These are phyloP conservation scores for Eupithecia inturbata DNA, from an alignment of 2,888 invertebrate species.

Conservation along the genomic window DNA sequence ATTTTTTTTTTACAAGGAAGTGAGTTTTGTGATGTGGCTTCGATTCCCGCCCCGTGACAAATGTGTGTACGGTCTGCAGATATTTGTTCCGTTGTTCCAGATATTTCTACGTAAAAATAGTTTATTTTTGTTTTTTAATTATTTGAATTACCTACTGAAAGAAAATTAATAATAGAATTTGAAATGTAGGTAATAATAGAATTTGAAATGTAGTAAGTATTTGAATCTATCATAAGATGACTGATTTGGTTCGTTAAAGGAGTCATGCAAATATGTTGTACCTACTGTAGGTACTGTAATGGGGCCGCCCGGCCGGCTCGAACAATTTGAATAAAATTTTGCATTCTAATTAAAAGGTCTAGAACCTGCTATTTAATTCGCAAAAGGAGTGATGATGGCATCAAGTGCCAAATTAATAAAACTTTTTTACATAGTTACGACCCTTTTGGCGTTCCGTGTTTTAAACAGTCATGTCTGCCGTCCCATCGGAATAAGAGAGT, in stretches of 20 bases:
- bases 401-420: slow-evolving; percentile 30
- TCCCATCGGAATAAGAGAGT: too few species aligned
- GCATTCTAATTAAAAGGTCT: slow-evolving; percentile 40
- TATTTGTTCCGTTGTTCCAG: too few species aligned
- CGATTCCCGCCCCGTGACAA: too few species aligned
- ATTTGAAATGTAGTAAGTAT: too few species aligned
- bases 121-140: too few species aligned
- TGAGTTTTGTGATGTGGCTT: too few species aligned
- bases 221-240: not conserved
- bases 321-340: slow-evolving; percentile 43
- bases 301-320: slow-evolving; percentile 40
- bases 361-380: slow-evolving; percentile 26
- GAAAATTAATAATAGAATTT: too few species aligned
- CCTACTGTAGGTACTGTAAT: slow-evolving; percentile 3
- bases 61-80: too few species aligned
- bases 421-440: slow-evolving; percentile 7
- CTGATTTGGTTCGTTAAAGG: not conserved
- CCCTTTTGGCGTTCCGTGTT: not conserved
- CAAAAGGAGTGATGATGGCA: slow-evolving; percentile 30
- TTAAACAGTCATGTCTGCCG: not conserved
- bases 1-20: too few species aligned
- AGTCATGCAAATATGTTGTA: not conserved
- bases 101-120: too few species aligned
- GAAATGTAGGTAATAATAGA: too few species aligned
- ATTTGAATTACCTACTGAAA: too few species aligned